Percentiles rank a stretch among this genome's conserved stretches.
Evolutionary conservation across 1,140 invertebrate species (phyloP).

Genomic region (Drosophila sucinea): DNA sequence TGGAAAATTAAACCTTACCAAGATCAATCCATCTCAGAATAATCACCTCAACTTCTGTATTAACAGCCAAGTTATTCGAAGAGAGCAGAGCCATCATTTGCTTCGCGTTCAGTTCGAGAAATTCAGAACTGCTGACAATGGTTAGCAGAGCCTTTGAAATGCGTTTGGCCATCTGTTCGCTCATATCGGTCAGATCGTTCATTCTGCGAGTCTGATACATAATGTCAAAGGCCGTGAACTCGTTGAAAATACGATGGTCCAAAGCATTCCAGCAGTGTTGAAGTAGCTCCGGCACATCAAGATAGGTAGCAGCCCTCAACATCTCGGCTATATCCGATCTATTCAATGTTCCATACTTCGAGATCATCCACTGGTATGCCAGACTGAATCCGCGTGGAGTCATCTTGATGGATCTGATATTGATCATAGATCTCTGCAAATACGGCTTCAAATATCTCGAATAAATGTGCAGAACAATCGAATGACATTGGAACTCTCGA

Average conservation of each 20-base stretch:
- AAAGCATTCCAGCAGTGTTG: slow-evolving; percentile 19
- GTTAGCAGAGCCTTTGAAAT: slow-evolving; percentile 12
- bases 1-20: background rate
- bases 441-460: background rate
- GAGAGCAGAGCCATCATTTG: slow-evolving; percentile 21
- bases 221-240: slow-evolving; percentile 26
- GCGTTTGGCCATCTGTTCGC: slow-evolving; percentile 15
- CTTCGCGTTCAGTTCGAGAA: slow-evolving; percentile 15
- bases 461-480: background rate
- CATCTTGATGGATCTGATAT: background rate
- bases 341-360: background rate
- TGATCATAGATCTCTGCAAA: background rate
- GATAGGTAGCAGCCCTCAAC: slow-evolving; percentile 3
- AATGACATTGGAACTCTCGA: background rate
- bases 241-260: background rate
- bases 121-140: slow-evolving; percentile 22
- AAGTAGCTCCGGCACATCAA: slow-evolving; percentile 23
- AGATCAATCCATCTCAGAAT: background rate
- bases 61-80: slow-evolving; percentile 37
- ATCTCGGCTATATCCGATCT: background rate
- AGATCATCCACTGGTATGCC: slow-evolving; percentile 20
- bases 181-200: background rate
- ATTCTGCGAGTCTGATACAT: slow-evolving; percentile 5
- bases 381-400: slow-evolving; percentile 10
- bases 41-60: slow-evolving; percentile 45